Evolutionary conservation across 2,797 vertebrate genomes (phyloP).

Genomic region (Holocentrus rufus): DNA sequence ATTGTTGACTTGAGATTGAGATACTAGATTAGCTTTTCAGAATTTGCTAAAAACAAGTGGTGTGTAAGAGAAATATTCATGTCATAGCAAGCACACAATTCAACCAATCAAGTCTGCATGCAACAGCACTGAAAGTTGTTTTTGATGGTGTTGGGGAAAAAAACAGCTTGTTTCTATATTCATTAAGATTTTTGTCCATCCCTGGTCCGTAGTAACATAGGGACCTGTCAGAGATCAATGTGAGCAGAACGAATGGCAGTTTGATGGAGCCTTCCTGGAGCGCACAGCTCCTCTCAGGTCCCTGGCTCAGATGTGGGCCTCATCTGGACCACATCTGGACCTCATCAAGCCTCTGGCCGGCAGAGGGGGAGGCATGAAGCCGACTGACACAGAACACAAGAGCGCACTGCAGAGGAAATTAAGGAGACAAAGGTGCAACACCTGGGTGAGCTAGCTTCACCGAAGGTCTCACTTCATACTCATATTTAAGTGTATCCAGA

Average conservation of each 20-base stretch:
- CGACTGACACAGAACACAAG: slow-evolving; percentile 57
- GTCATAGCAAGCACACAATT: background rate
- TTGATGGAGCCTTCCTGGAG: slow-evolving; percentile 61
- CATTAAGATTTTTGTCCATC: background rate
- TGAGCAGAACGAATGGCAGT: slow-evolving; percentile 46
- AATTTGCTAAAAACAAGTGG: too few relatives aligned
- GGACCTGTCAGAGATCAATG: slow-evolving; percentile 50
- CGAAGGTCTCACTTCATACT: slow-evolving; percentile 59
- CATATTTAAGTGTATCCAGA: slow-evolving; percentile 53
- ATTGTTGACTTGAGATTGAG: too few relatives aligned
- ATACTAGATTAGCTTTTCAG: too few relatives aligned
- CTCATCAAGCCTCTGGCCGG: slow-evolving; percentile 66
- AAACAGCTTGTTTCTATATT: slow-evolving; percentile 1
- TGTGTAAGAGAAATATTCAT: too few relatives aligned
- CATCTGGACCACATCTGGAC: slow-evolving; percentile 80
- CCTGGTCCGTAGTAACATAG: slow-evolving; percentile 4
- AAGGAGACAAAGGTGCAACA: slow-evolving; percentile 76
- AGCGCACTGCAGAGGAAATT: slow-evolving; percentile 68
- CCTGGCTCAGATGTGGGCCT: slow-evolving; percentile 57
- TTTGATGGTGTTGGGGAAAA: background rate
- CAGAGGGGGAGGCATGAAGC: slow-evolving; percentile 56
- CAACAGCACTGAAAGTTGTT: background rate
- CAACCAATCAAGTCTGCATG: background rate
- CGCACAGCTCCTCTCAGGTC: slow-evolving; percentile 57
- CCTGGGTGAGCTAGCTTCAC: slow-evolving; percentile 58